A percentile compares a stretch with the other conserved stretches of the same genome.
Evolutionary conservation across 2,888 invertebrate genomes (phyloP).

Genomic region (Morinoia aosen): DNA sequence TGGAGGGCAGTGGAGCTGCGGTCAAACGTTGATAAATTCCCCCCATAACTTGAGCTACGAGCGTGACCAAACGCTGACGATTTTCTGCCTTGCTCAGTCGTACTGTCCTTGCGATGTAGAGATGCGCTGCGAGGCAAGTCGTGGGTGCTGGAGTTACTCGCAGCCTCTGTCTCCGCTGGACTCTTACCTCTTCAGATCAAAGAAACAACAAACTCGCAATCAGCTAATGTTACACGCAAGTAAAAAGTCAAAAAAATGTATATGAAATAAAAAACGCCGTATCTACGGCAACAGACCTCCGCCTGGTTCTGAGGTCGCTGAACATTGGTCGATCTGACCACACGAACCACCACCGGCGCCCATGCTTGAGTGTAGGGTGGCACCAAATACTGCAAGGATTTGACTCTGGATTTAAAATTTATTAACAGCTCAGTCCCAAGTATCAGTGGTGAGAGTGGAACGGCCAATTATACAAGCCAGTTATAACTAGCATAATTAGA

Average conservation of each 20-base stretch:
- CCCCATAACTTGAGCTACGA: constrained; percentile 38
- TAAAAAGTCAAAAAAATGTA: background rate
- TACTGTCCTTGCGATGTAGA: background rate
- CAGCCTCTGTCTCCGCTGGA: background rate
- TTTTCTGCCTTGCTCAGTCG: background rate
- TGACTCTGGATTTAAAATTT: too few species aligned
- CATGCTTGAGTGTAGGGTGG: too few species aligned
- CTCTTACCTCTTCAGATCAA: constrained; percentile 40
- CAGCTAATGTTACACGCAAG: background rate
- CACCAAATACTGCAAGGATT: too few species aligned
- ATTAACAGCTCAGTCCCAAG: too few species aligned
- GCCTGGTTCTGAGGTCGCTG: background rate
- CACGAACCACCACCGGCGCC: background rate
- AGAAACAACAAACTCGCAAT: constrained; percentile 18
- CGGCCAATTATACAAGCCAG: too few species aligned
- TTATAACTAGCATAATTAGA: too few species aligned
- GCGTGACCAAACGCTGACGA: background rate
- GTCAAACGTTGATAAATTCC: background rate
- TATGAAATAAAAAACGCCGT: too few species aligned
- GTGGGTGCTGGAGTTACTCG: background rate
- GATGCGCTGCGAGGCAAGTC: background rate
- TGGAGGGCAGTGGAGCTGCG: background rate
- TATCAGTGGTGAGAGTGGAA: too few species aligned
- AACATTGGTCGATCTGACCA: background rate
- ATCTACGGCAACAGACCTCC: background rate